Base-by-base conservation (phyloP, 2,113 vertebrate genomes). In the Callipepla californica region DNA sequence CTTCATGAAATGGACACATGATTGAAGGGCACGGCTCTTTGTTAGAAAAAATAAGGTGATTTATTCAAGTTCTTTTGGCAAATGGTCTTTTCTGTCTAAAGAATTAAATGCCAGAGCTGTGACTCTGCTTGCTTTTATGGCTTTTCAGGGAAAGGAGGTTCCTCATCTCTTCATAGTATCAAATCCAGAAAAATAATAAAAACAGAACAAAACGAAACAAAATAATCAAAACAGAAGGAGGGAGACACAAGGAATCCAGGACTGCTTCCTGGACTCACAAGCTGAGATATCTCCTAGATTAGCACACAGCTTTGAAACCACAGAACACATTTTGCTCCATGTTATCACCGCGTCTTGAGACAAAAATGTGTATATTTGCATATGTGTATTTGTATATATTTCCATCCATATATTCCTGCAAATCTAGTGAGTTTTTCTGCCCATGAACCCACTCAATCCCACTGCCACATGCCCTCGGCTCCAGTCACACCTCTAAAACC, bases 61-160 rank as follows among this genome's bases (percentile, higher is more conserved):
- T 87, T 85, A 51, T 66, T 77, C 53, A 76, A 76, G 5, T 17
- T 89, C 79, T 72, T 92, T 69, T 93, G 87, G 59, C 85, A 79
- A 73, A 59, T 14, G 18, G 26, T 73, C 58, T 82, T 89, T 87
- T 78, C 91, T 92, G 74, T 47, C 45, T 69, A 5, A 25, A 74
- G 85, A 51, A 92, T 62, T 69, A 50, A 53, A 80, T 58, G 45
- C 6, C 68, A 53, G 26, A 76, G 51, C 58, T 51, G 81, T 92
- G 67, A 40, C 69, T 36, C 7, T 8, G 4, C 74, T 76, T 76
- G 44, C 25, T 94, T 89, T 76, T 80, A 87, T 17, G 38, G 23
- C 50, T 59, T 73, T 85, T 66, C 81, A 80, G 55, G 50, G 53
- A 66, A 91, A 84, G 67, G 22, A 51, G 65, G 62, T 73, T 66